These are phyloP conservation scores for Ariopsis seemanni DNA, from an alignment of 2,113 vertebrate genomes.

Conservation along the genomic window DNA sequence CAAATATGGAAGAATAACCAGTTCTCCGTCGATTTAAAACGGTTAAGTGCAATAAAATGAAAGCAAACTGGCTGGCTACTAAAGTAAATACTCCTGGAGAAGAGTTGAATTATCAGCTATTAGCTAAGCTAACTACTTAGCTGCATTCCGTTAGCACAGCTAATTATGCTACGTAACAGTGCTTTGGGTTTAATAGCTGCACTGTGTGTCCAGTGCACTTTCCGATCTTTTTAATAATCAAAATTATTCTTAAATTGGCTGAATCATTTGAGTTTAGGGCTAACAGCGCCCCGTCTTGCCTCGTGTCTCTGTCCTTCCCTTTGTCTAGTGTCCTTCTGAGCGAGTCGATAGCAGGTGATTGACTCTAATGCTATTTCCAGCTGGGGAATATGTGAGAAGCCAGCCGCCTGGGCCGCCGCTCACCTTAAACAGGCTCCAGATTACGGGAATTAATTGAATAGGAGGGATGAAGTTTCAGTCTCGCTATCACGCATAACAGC, in stretches of 20 bases:
- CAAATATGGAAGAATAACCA: not conserved
- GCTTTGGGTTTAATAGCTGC: not conserved
- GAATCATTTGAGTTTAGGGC: not conserved
- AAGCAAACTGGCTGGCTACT: not conserved
- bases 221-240: not conserved
- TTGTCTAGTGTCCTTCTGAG: slow-evolving; percentile 35
- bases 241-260: not conserved
- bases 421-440: slow-evolving; percentile 69
- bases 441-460: slow-evolving; percentile 51
- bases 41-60: not conserved
- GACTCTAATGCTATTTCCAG: slow-evolving; percentile 43
- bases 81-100: not conserved
- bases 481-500: slow-evolving; percentile 19
- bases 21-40: not conserved
- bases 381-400: slow-evolving; percentile 21
- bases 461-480: slow-evolving; percentile 68
- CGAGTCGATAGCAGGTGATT: slow-evolving; percentile 33
- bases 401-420: not conserved
- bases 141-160: too few relatives aligned
- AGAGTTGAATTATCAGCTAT: not conserved
- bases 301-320: not conserved
- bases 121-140: not conserved
- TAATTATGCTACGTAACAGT: too few relatives aligned
- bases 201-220: not conserved
- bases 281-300: not conserved